Conservation (phyloP, 35 echinoderm and acorn worm species). For the Anneissia japonica region DNA sequence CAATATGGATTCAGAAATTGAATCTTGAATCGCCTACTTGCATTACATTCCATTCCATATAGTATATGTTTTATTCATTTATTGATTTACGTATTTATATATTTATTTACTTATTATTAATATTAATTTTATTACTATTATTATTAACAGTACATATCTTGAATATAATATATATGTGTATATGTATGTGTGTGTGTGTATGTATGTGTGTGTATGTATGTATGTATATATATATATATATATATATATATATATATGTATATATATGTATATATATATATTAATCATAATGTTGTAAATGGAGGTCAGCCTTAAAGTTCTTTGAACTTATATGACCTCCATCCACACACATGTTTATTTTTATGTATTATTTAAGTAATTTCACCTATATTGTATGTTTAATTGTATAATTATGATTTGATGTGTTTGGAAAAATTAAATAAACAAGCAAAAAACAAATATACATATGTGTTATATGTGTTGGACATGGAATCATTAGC, state of each 20-base stretch:
- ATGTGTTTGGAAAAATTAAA: background rate
- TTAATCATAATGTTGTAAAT: background rate
- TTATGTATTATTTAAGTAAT: background rate
- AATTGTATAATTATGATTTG: background rate
- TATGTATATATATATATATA: slow-evolving; percentile 3
- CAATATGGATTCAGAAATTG: too few species aligned
- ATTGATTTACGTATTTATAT: background rate
- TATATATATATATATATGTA: slow-evolving; percentile 3
- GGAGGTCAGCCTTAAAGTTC: background rate
- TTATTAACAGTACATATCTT: background rate
- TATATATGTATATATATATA: slow-evolving; percentile 3
- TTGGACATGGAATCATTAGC: too few species aligned
- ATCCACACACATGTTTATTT: background rate
- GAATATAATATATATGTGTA: background rate
- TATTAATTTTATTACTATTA: background rate
- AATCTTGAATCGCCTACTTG: too few species aligned
- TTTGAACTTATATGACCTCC: too few species aligned
- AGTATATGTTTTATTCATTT: too few species aligned
- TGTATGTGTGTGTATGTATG: slow-evolving; percentile 3
- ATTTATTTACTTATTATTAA: background rate
- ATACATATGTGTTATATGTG: too few species aligned
- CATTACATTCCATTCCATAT: too few species aligned
- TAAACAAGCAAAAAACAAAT: background rate
- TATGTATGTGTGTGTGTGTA: slow-evolving; percentile 3
- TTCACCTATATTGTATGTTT: background rate